phyloP scores from a whole-genome alignment of 1,140 invertebrate species.

The Papilio glaucus region DNA sequence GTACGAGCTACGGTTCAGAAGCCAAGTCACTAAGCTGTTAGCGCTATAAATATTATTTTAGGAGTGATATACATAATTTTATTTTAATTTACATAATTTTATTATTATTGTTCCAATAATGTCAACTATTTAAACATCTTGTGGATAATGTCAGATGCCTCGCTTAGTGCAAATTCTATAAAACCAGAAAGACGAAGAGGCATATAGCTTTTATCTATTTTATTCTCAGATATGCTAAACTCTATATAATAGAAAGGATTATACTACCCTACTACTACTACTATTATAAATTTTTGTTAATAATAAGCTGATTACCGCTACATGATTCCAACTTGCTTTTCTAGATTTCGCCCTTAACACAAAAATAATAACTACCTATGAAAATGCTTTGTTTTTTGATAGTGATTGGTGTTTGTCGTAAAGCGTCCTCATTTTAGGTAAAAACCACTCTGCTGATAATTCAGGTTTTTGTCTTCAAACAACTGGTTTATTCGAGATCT shows the following conservation, averaged over 20 bases:
- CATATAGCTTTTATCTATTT: not conserved
- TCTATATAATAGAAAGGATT: too few species aligned
- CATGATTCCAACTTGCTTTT: not conserved
- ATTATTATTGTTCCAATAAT: not conserved
- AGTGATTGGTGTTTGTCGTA: too few species aligned
- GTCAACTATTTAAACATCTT: not conserved
- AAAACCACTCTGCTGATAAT: too few species aligned
- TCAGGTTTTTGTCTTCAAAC: too few species aligned
- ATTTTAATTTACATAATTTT: constrained; percentile 3
- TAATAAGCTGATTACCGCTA: not conserved
- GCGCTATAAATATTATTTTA: not conserved
- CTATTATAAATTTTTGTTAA: not conserved
- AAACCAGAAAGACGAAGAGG: not conserved
- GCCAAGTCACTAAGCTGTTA: not conserved
- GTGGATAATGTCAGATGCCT: not conserved
- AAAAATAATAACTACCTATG: too few species aligned
- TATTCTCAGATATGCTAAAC: not conserved
- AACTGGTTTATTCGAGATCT: too few species aligned
- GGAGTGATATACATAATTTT: too few species aligned
- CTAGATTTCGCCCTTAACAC: not conserved
- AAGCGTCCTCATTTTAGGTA: too few species aligned
- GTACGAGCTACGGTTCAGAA: not conserved
- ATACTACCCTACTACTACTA: not conserved
- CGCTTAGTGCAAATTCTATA: constrained; percentile 6
- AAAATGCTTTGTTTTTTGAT: too few species aligned